Base-by-base conservation (phyloP, 2,888 invertebrate species). In the Himalopsyche tibetana region DNA sequence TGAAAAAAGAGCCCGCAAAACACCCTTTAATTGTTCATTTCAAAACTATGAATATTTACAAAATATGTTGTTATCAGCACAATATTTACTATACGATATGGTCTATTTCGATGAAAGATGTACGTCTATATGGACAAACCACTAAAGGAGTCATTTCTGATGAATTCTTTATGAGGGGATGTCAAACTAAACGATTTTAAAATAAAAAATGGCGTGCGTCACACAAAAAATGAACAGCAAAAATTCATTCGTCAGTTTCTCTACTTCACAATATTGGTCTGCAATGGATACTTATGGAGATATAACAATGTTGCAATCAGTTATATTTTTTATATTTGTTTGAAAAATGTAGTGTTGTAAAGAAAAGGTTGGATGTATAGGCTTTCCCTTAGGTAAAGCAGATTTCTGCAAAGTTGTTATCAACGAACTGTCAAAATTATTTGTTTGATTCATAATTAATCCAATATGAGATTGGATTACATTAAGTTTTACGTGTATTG, bases 151-250 rank as follows among this genome's bases (percentile, higher is more conserved):
- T 12, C 74, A 74, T 12, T 74, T 74, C 38, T 38, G 36, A 74
- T 74, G 74, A 74, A 38, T 3, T 28, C 36, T 36, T 74, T 74
- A 74, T 74, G 74, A 74, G 38, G 74, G 74, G 74, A 74, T 15
- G 28, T 36, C 19, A 36, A 74, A 74, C 74, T 74, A 74, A 74
- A 74, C 74, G 74, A 74, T 36, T 28, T 51, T 74, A 38, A 69
- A 74, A 74, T 74, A 74, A 74, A 63, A 63, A 74, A 74, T 74
- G 74, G 74, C 74, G 74, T 74, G 74, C 74, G 19, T 74, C 36
- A 74, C 74, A 74, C 38, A 74, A 38, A 28, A 63, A 74, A 74
- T 74, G 8, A 74, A 74, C 74, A 74, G 74, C 74, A 74, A 74
- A 28, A 74, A 74, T 36, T 74, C 74, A 74, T 74, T 74, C 74